Base-by-base conservation (phyloP, 1,140 invertebrate genomes). In the Aphidius ervi region DNA sequence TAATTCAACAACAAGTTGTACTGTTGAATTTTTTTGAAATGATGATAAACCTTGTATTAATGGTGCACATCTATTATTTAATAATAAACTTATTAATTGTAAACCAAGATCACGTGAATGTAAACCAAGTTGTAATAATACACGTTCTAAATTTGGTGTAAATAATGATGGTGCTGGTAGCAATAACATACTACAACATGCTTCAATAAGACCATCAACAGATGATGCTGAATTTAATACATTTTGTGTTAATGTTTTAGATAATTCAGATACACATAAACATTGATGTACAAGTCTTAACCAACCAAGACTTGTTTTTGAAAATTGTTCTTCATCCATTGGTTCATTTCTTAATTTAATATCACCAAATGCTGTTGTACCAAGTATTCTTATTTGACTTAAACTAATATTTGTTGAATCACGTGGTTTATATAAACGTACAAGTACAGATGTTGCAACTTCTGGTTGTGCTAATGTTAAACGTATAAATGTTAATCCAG, bases 351-450 rank as follows among this genome's bases (percentile, higher is more conserved):
- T 68, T 46, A 71, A 79, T 74, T 80, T 80, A 61, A 74, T 70
- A 63, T 85, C 86, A 43, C 86, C 85, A 72, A 90, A 90, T 8
- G 88, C 87, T 42, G 92, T 91, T 54, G 87, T 88, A 1, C 92
- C 93, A 8, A 95, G 78, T 9, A 97, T 76, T n/a, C 88, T 83
- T 56, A 97, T 88, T 74, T 95, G 93, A 65, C 93, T 88, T 6
- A 96, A 78, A 16, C 93, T 93, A 69, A 96, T 89, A 70, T 91
- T 95, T 56, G 87, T 87, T 9, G 90, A 92, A 68, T 95, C 93
- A 39, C 90, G 83, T 3, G 94, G 93, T 72, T 91, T 91, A 73
- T 90, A 93, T 16, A 92, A 78, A 72, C 82, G 70, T 9, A 84
- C 68, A 0, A 86, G 76, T 53, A 87, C 82, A 48, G 83, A 82